phyloP scores from a whole-genome alignment of 2,113 vertebrate species.

The Myrmophylax atrothorax region DNA sequence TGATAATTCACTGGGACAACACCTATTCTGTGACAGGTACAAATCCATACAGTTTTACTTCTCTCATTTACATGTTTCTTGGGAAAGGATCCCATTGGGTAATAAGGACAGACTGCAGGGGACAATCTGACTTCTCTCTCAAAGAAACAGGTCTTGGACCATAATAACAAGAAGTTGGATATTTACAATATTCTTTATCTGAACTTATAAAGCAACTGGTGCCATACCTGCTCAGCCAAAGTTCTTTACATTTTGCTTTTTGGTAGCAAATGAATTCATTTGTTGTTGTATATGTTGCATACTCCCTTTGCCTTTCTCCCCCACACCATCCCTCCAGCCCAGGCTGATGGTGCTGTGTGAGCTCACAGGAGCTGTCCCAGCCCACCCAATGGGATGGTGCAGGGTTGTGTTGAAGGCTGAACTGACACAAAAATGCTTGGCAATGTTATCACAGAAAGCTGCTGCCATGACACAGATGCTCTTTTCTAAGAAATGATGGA shows the following conservation, averaged over 20 bases:
- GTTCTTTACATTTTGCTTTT: background rate
- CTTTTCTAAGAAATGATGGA: background rate
- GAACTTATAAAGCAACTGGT: background rate
- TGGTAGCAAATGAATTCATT: background rate
- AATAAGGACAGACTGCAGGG: background rate
- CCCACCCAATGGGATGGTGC: fast-evolving
- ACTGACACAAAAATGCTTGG: background rate
- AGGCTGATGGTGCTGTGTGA: background rate
- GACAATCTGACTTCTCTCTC: background rate
- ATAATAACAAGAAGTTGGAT: background rate
- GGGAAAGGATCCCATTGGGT: background rate
- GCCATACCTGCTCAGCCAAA: background rate
- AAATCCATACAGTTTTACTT: background rate
- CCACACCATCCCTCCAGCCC: background rate
- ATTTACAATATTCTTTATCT: background rate
- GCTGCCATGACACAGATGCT: background rate
- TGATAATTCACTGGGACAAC: background rate
- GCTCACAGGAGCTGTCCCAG: background rate
- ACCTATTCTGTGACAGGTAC: background rate
- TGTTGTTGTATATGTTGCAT: background rate
- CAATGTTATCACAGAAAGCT: background rate
- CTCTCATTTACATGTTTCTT: background rate
- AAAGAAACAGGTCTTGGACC: background rate
- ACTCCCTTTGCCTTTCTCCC: background rate
- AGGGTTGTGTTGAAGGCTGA: background rate